Evolutionary conservation across 2,888 invertebrate species (phyloP), one percentile per base, ranked within the genome.

Genomic region (Nezara viridula): DNA sequence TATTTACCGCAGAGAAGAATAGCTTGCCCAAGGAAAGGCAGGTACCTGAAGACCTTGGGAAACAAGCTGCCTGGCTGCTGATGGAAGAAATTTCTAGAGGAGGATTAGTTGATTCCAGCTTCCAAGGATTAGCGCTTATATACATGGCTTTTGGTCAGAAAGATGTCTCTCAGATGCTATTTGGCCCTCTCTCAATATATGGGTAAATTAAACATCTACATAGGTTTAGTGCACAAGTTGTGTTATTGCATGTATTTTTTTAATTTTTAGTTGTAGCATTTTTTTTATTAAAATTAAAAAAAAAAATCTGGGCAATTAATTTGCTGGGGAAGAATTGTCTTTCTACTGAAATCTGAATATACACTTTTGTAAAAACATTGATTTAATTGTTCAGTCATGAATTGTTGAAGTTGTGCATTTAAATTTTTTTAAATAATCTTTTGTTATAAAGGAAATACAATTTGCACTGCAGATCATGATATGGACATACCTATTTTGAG

Each of bases 111-210:
- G 98, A 99, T 93, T 96, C 98, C 0, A 93, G 95, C 85, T 97
- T 96, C 92, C 99, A 99, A 93, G 95, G 97, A 93, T 93, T 98
- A 89, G 95, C 96, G 0, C 95, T 96, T 21, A 94, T 98, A n/a
- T 97, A 96, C 93, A 99, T 99, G 98, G 96, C 98, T 0, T 94
- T 99, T 9, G 97, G 98, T 0, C 98, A 97, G 92, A 98, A 98
- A 92, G 98, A 99, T 93, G 97, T 99, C 49, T 98, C 98, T 50
- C 98, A 97, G 93, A 95, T 95, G 89, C 92, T 94, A 89, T 93
- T 93, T 44, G 96, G 96, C 24, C 95, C 95, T n/a, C 92, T 96
- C 16, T 94, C 95, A 60, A 94, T 94, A 52, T 94, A 95, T 92
- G 94, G 94, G 95, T 95, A 92, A 93, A 94, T 93, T 81, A 16